Percentiles rank a stretch among this genome's conserved stretches.
phyloP scores from a whole-genome alignment of 2,797 vertebrate genomes.

The Sebastes cheni region DNA sequence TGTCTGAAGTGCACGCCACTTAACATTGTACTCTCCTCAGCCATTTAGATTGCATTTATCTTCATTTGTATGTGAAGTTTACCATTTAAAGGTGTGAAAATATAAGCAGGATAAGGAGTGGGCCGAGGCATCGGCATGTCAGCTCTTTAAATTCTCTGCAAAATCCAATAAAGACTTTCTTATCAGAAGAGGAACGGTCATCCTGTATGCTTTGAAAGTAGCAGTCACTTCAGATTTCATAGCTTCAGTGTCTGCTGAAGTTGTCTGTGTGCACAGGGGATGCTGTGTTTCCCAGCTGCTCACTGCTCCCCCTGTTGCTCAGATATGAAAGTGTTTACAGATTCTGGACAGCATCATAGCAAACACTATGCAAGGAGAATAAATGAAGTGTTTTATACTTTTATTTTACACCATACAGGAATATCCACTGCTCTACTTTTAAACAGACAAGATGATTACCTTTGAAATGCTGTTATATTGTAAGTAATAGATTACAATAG shows the following conservation, averaged over 20 bases:
- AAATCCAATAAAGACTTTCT: conserved; percentile 24
- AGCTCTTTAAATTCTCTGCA: conserved; percentile 8
- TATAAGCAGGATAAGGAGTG: background rate
- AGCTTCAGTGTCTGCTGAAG: conserved; percentile 11
- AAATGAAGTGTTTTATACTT: background rate
- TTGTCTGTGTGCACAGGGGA: background rate
- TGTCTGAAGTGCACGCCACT: conserved; percentile 16
- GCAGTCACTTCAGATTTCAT: conserved; percentile 57
- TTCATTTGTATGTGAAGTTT: background rate
- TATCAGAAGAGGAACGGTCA: conserved; percentile 1
- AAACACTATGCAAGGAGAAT: background rate
- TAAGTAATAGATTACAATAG: background rate
- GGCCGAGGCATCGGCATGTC: background rate
- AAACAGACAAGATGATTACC: background rate
- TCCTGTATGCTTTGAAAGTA: conserved; percentile 40
- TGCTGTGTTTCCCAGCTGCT: conserved; percentile 14
- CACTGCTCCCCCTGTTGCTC: conserved; percentile 62
- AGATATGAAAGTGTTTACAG: conserved; percentile 35
- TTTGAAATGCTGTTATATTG: background rate
- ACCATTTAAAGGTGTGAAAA: background rate
- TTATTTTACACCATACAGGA: background rate
- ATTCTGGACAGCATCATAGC: background rate
- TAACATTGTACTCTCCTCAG: conserved; percentile 2
- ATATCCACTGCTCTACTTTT: background rate
- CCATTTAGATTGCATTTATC: background rate